Conservation (phyloP, 2,797 vertebrate species). For the Lophius americanus region DNA sequence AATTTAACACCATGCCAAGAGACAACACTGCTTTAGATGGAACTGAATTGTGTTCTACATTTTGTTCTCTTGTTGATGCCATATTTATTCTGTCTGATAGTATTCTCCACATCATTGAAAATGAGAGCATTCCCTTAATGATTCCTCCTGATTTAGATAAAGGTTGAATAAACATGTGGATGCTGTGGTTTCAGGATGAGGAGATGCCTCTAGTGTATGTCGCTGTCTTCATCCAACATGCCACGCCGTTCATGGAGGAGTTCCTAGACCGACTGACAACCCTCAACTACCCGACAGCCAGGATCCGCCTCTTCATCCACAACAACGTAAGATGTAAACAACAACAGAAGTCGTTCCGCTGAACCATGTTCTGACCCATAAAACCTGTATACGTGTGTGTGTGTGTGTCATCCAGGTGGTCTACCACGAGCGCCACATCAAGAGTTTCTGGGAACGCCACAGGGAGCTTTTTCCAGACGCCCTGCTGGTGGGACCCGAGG, state of each 20-base stretch:
- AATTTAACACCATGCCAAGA: too few species aligned
- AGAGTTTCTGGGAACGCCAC: conserved; percentile 82
- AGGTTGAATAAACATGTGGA: too few species aligned
- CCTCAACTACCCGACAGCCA: conserved; percentile 80
- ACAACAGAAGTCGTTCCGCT: fast-evolving
- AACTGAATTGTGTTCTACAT: too few species aligned
- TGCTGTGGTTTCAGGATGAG: conserved; percentile 70
- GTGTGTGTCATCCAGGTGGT: conserved; percentile 79
- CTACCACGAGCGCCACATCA: conserved; percentile 86
- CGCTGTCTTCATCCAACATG: conserved; percentile 86
- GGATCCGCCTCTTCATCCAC: conserved; percentile 87
- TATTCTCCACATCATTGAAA: not conserved
- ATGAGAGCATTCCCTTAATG: not conserved
- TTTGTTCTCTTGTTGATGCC: too few species aligned
- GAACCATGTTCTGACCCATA: too few species aligned
- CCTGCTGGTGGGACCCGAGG: conserved; percentile 87
- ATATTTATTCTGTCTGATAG: too few species aligned
- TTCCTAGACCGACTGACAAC: conserved; percentile 85
- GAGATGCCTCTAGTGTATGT: conserved; percentile 84
- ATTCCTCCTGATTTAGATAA: too few species aligned
- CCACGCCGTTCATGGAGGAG: conserved; percentile 88
- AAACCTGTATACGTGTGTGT: fast-evolving
- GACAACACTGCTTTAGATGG: too few species aligned
- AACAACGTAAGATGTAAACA: conserved; percentile 77
- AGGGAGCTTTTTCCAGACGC: conserved; percentile 75